Base-by-base conservation (phyloP, 2,888 invertebrate species). In the Sphinx pinastri region DNA sequence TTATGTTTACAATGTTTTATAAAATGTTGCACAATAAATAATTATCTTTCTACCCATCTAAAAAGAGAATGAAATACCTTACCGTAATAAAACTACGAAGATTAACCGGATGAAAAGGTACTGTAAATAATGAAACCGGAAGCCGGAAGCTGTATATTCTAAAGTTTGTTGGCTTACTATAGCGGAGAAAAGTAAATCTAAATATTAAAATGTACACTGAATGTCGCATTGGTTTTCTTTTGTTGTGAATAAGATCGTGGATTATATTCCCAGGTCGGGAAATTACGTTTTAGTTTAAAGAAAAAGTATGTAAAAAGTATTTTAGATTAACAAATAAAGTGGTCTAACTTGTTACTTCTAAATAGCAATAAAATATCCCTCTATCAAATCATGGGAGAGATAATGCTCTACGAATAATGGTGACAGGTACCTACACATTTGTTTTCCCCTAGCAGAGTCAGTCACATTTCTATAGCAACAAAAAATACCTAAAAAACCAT, bases 161-260 rank as follows among this genome's bases (percentile, higher is more conserved):
- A 6, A 63, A 63, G 63, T 63, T 63, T 47, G 63, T 63, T 63
- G 63, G 47, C 63, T 63, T 47, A 19, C 49, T 63, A 38, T 63
- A 63, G 63, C 19, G 13, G 49, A 63, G 63, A 63, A 63, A 63
- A 63, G 63, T 49, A 47, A 63, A 63, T 16, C 19, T 45, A 19
- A 49, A 63, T 49, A 63, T 49, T 63, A 19, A 63, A 63, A 63
- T 49, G 60, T 11, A 47, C 45, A 47, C 11, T 47, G 60, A 16
- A 19, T 16, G 12, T 12, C 13, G 25, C 19, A 57, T 57, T 25
- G 57, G 19, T 19, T 12, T 25, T 25, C 11, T 12, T 8, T 57
- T 25, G 12, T 57, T 57, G 11, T 57, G 55, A 55, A 31, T 19
- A 12, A 19, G 57, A 12, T 25, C 10, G 25, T 13, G 11, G 55